Evolutionary conservation across 2,888 invertebrate genomes (phyloP).

Genomic region (Galerucella nymphaeae): DNA sequence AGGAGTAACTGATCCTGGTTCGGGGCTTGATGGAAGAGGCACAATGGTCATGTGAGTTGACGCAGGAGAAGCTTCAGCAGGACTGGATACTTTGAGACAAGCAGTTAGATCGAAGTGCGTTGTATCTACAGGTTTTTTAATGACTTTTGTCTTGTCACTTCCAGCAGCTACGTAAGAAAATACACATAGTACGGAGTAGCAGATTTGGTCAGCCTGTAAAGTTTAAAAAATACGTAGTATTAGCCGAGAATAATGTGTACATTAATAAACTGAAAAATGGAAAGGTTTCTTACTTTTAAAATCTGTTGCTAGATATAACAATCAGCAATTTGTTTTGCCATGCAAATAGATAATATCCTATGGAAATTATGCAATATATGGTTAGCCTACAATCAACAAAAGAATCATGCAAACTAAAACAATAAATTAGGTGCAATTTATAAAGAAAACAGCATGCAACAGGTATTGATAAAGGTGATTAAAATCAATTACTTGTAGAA

Average conservation of each 20-base stretch:
- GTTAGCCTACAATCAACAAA: conserved; percentile 76
- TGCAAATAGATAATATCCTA: conserved; percentile 82
- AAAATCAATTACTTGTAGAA: too few species aligned
- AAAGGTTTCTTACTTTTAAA: conserved; percentile 41
- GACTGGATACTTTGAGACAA: conserved; percentile 45
- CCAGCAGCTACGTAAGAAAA: conserved; percentile 99
- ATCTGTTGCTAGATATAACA: conserved; percentile 35
- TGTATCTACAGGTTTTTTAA: conserved; percentile 34
- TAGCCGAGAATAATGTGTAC: background rate
- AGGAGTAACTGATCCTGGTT: conserved; percentile 60
- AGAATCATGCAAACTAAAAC: conserved; percentile 54
- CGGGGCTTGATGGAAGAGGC: conserved; percentile 48
- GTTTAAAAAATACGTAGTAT: background rate
- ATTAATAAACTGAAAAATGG: background rate
- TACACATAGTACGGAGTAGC: conserved; percentile 98
- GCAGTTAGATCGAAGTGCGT: conserved; percentile 40
- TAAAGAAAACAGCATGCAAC: background rate
- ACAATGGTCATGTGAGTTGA: conserved; percentile 32
- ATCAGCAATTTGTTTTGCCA: conserved; percentile 63
- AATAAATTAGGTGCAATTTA: conserved; percentile 14
- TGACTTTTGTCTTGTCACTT: conserved; percentile 72
- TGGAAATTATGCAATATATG: conserved; percentile 81
- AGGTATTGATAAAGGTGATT: background rate
- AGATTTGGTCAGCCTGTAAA: conserved; percentile 96
- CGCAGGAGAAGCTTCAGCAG: conserved; percentile 30